Base-by-base conservation (phyloP, 1,140 invertebrate species). In the Saxidomus purpurata region DNA sequence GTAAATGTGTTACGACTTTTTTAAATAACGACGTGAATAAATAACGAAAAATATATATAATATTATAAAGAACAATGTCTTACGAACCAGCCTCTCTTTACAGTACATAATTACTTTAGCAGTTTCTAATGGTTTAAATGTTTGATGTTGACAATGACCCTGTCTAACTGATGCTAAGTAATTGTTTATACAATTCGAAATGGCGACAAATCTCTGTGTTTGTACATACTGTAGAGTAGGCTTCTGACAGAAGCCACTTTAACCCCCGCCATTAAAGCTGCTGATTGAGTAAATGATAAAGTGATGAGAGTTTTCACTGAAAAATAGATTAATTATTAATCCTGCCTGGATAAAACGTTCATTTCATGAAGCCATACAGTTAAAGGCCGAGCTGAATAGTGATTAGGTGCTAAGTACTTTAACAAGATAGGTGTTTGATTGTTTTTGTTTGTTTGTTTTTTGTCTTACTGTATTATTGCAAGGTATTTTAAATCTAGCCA, bases 121-220 rank as follows among this genome's bases (percentile, higher is more conserved):
- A 40, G 17, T 55, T 28, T 25, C 47, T 79, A 79, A 79, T 79
- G 76, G 76, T 55, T n/a, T n/a, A 2, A 79, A 55, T 55, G 47
- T 52, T 52, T 52, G 43, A 79, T 79, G 76, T 59, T 79, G 76
- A 55, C 47, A 55, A n/a, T 79, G 76, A 34, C 76, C 76, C 13
- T 6, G 28, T 25, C 31, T 49, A 40, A 55, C 47, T 52, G 47
- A 79, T 52, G 47, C 76, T 79, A 79, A 79, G 76, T 79, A 79
- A 79, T 79, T 79, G 76, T 79, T 79, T 79, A 79, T 79, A 79
- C 76, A 79, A n/a, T 59, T 17, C 31, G 19, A 52, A 79, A 52
- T 79, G 47, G 76, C 28, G 2, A 79, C 76, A 79, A 79, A 79
- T 79, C 76, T 79, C 76, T 1, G 11, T 79, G 76, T 79, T 79